phyloP scores from a whole-genome alignment of 2,888 invertebrate genomes.

The Teleiodes luculella region DNA sequence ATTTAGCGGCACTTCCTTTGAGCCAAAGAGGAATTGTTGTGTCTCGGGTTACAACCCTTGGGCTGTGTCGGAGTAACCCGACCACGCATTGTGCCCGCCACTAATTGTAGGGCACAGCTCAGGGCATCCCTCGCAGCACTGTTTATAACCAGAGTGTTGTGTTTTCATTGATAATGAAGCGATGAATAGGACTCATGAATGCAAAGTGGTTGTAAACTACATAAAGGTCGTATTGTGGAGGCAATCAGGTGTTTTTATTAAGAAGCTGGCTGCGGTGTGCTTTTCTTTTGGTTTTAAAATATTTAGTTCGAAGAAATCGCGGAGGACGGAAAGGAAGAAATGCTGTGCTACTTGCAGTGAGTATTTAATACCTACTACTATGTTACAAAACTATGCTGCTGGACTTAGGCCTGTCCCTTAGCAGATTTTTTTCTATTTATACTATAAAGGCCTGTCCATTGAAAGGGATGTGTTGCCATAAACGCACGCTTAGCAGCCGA shows the following conservation, averaged over 20 bases:
- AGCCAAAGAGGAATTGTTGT: conserved; percentile 23
- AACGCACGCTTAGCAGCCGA: too few relatives aligned
- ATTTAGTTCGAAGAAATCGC: too few relatives aligned
- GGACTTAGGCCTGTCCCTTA: too few relatives aligned
- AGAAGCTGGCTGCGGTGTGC: too few relatives aligned
- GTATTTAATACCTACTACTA: too few relatives aligned
- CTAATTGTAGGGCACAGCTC: conserved; percentile 36
- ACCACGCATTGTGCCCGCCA: conserved; percentile 33
- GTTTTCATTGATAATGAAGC: conserved; percentile 18
- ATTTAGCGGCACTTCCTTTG: conserved; percentile 23
- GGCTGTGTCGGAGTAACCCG: conserved; percentile 26
- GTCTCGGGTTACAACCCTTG: conserved; percentile 5
- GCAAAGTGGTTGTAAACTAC: conserved; percentile 4
- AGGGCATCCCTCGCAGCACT: conserved; percentile 20
- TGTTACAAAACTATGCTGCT: too few relatives aligned
- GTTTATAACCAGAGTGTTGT: conserved; percentile 20
- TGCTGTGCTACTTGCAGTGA: too few relatives aligned
- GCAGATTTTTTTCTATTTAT: too few relatives aligned
- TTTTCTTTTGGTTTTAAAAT: too few relatives aligned
- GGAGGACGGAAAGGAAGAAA: too few relatives aligned
- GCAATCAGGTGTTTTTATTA: conserved; percentile 10
- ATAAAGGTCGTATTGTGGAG: neutral
- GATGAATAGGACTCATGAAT: conserved; percentile 14
- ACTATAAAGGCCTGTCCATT: too few relatives aligned
- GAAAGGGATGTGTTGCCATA: too few relatives aligned